phyloP scores from a whole-genome alignment of 2,888 invertebrate species.

The Chydorus sphaericus region DNA sequence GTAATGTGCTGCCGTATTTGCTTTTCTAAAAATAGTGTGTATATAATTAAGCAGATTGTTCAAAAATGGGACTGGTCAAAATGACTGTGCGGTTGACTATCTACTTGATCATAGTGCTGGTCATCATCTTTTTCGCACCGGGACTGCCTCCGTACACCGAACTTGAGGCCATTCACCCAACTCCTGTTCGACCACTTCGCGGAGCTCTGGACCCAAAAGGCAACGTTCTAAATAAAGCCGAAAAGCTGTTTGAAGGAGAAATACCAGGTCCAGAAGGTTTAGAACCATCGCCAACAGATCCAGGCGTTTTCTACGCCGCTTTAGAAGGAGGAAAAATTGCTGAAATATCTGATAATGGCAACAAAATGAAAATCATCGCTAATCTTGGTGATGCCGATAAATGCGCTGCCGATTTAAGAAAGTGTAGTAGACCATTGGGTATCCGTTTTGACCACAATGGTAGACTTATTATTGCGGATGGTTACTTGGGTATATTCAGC shows the following conservation, averaged over 20 bases:
- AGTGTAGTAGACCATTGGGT: constrained; percentile 87
- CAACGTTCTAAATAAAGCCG: constrained; percentile 45
- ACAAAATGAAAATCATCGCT: constrained; percentile 52
- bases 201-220: constrained; percentile 42
- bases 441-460: constrained; percentile 61
- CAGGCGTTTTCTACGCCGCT: constrained; percentile 61
- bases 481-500: constrained; percentile 76
- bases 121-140: constrained; percentile 48
- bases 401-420: constrained; percentile 49
- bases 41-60: no score
- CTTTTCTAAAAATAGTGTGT: no score
- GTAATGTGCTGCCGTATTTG: no score
- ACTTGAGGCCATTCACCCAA: constrained; percentile 40
- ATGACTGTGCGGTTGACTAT: constrained; percentile 12
- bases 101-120: constrained; percentile 19
- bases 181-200: neutral
- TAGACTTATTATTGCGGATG: constrained; percentile 59
- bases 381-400: constrained; percentile 30
- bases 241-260: constrained; percentile 47
- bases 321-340: constrained; percentile 65
- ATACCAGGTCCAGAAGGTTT: constrained; percentile 69
- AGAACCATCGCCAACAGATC: constrained; percentile 34
- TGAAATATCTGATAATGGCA: constrained; percentile 44
- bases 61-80: neutral
- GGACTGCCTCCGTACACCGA: constrained; percentile 58